Percentiles rank a stretch among this genome's conserved stretches.
Conservation (phyloP, 2,797 vertebrate genomes). For the Coregonus ussuriensis region DNA sequence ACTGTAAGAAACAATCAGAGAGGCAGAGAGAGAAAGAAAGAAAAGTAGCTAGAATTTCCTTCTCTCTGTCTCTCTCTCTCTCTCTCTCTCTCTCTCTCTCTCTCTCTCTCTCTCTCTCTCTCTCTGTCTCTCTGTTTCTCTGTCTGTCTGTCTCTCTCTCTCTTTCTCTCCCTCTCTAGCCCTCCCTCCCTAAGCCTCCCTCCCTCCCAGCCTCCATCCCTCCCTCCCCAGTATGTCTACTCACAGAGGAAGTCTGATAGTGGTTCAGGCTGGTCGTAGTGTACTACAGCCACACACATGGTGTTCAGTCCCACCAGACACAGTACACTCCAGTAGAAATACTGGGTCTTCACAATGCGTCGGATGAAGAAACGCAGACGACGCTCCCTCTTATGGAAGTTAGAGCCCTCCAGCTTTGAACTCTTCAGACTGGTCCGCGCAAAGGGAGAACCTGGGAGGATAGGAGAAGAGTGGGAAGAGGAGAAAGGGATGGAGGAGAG, state of each 20-base stretch:
- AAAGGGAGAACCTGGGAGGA: conserved; percentile 86
- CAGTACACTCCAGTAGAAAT: conserved; percentile 95
- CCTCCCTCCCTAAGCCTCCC: neutral
- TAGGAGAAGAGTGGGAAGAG: conserved; percentile 15
- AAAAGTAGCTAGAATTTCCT: neutral
- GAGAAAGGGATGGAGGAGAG: neutral
- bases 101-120: neutral
- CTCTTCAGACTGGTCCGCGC: conserved; percentile 94
- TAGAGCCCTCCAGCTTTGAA: conserved; percentile 90
- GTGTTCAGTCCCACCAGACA: conserved; percentile 96
- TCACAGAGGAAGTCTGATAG: conserved; percentile 96
- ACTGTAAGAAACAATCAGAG: neutral
- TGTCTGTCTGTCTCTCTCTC: neutral
- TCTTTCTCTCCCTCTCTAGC: neutral
- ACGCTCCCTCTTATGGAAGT: conserved; percentile 88
- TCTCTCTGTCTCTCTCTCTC: too few relatives aligned
- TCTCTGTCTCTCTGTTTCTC: neutral
- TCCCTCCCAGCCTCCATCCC: neutral
- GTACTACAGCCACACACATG: conserved; percentile 91
- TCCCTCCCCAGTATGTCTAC: conserved; percentile 49
- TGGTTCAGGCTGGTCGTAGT: conserved; percentile 90
- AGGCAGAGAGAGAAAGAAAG: neutral
- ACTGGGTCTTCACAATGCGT: conserved; percentile 91
- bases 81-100: neutral
- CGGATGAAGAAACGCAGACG: conserved; percentile 90